These are phyloP conservation scores for Desmophyllum pertusum DNA, from an alignment of 92 coral and sea anemone species.

Conservation along the genomic window DNA sequence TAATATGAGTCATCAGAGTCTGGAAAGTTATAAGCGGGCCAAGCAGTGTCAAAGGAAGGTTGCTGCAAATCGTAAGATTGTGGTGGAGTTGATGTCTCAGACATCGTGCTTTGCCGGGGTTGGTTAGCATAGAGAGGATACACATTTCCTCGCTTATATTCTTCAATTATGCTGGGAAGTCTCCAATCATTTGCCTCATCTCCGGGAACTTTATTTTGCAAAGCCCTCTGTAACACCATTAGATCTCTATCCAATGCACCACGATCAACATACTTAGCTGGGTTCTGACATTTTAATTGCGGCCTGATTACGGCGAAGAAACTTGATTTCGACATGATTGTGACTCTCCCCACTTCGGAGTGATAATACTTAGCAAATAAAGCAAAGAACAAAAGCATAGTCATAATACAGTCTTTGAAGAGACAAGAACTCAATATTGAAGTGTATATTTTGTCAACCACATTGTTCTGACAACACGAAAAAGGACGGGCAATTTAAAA, in stretches of 20 bases:
- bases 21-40: conserved; percentile 15
- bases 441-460: too few relatives aligned
- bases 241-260: conserved; percentile 35
- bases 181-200: conserved; percentile 41
- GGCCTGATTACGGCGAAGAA: conserved; percentile 45
- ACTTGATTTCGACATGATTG: conserved; percentile 30
- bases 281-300: conserved; percentile 33
- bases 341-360: too few relatives aligned
- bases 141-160: conserved; percentile 29
- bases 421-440: too few relatives aligned
- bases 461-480: too few relatives aligned
- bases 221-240: conserved; percentile 31
- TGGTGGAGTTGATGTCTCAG: too few relatives aligned
- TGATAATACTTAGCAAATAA: too few relatives aligned
- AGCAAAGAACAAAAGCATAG: too few relatives aligned
- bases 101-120: too few relatives aligned
- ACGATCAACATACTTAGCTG: conserved; percentile 37
- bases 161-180: conserved; percentile 37
- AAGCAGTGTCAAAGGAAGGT: conserved; percentile 11
- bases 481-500: too few relatives aligned
- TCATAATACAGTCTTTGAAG: too few relatives aligned
- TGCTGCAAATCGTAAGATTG: conserved; percentile 4
- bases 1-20: conserved; percentile 24
- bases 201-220: conserved; percentile 26
- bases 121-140: not conserved